Conservation (phyloP, 2,113 vertebrate genomes). For the Menura novaehollandiae region DNA sequence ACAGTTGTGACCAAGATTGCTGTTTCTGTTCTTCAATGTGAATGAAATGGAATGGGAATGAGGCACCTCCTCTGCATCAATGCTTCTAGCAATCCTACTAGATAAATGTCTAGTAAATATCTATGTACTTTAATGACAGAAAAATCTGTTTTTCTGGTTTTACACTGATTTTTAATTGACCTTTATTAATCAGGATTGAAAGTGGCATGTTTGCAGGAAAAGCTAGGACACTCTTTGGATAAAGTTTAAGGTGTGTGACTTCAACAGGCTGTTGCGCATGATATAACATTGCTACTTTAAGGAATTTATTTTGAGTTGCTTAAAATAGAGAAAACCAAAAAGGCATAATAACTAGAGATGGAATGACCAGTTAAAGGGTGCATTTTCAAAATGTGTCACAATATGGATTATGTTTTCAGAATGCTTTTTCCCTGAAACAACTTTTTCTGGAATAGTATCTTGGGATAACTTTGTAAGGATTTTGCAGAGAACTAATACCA, state of each 20-base stretch:
- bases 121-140: neutral
- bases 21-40: neutral
- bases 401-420: neutral
- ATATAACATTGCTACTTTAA: neutral
- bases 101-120: neutral
- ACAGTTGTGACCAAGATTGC: neutral
- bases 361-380: neutral
- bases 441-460: neutral
- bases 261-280: neutral
- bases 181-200: neutral
- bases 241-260: neutral
- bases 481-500: neutral
- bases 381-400: neutral
- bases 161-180: neutral
- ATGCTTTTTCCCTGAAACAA: neutral
- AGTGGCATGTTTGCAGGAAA: neutral
- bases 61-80: neutral
- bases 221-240: neutral
- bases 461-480: neutral
- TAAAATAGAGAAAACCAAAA: neutral
- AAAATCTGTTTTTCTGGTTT: neutral
- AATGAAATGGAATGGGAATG: neutral
- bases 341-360: neutral
- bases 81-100: neutral
- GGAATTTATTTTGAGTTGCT: neutral